phyloP scores from a whole-genome alignment of 2,113 vertebrate species.

The Charadrius vociferus region DNA sequence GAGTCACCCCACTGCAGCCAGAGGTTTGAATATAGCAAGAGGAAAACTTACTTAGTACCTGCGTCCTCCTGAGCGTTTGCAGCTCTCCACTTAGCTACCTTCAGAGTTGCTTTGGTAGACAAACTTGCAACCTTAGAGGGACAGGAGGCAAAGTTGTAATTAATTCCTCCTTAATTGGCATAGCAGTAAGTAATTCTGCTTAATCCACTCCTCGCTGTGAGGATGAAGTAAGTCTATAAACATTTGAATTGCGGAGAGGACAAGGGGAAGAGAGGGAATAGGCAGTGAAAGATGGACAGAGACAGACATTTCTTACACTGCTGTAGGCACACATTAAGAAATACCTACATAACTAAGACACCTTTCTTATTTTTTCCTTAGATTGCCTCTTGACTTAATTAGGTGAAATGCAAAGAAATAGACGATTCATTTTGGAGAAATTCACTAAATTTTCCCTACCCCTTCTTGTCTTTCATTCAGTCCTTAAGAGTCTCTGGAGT shows the following conservation, averaged over 20 bases:
- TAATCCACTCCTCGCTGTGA: slow-evolving; percentile 59
- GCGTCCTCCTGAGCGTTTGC: not conserved
- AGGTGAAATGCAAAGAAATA: not conserved
- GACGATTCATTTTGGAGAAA: not conserved
- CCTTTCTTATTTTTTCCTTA: not conserved
- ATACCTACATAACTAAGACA: not conserved
- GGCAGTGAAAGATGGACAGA: not conserved
- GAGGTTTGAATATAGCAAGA: not conserved
- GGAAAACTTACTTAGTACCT: not conserved
- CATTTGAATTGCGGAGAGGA: slow-evolving; percentile 2
- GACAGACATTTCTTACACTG: not conserved
- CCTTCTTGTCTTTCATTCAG: slow-evolving; percentile 53
- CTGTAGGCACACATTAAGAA: not conserved
- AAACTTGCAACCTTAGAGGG: not conserved
- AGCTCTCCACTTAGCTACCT: not conserved
- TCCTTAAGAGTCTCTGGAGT: slow-evolving; percentile 58
- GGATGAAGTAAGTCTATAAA: slow-evolving; percentile 40
- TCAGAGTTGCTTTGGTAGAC: not conserved
- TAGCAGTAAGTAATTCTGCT: slow-evolving; percentile 52
- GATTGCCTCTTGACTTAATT: not conserved
- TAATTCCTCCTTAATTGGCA: slow-evolving; percentile 44
- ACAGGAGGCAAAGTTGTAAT: slow-evolving; percentile 33
- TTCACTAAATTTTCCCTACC: not conserved
- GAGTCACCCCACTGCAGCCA: not conserved
- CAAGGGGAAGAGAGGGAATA: not conserved